phyloP scores from a whole-genome alignment of 2,797 vertebrate species.

The Poeciliopsis infans region DNA sequence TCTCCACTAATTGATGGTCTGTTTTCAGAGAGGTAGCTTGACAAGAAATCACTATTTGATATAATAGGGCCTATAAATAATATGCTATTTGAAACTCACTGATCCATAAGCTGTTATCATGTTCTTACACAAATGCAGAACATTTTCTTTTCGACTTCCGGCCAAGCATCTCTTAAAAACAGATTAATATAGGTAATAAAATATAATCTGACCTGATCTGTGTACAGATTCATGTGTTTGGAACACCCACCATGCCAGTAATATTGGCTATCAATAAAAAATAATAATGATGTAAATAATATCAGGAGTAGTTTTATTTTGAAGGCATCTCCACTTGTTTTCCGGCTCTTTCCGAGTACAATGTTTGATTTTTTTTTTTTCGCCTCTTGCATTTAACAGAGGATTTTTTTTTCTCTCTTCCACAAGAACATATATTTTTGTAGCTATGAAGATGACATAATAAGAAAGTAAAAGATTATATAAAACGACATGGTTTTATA shows the following conservation, averaged over 20 bases:
- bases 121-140: not conserved
- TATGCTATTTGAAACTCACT: not conserved
- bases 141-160: not conserved
- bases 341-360: not conserved
- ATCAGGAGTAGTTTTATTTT: constrained; percentile 34
- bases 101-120: not conserved
- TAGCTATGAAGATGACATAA: not conserved
- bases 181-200: not conserved
- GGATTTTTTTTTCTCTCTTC: not conserved
- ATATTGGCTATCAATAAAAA: too few relatives aligned
- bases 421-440: not conserved
- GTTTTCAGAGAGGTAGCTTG: not conserved
- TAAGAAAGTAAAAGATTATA: not conserved
- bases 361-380: not conserved
- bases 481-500: not conserved
- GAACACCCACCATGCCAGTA: not conserved
- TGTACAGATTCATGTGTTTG: not conserved
- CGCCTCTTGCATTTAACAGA: not conserved
- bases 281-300: not conserved
- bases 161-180: not conserved
- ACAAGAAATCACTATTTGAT: not conserved
- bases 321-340: constrained; percentile 14
- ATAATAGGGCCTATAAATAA: not conserved
- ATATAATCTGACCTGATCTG: not conserved
- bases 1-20: not conserved